Evolutionary conservation across 2,113 vertebrate species (phyloP).

Genomic region (Gorilla gorilla): DNA sequence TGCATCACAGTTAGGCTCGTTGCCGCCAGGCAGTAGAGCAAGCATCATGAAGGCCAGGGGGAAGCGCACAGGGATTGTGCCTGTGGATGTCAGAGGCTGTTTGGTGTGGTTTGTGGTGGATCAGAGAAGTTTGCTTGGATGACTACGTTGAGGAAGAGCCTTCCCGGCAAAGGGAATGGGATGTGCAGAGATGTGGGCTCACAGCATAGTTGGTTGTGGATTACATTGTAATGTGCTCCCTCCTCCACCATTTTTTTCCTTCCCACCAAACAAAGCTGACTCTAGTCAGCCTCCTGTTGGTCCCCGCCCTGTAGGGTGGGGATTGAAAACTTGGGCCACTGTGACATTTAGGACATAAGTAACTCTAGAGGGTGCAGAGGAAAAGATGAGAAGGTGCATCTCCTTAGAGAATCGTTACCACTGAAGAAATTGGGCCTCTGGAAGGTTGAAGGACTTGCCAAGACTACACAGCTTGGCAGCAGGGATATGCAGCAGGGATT

Average conservation of each 20-base stretch:
- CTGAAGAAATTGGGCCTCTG: not conserved
- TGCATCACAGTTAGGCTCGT: not conserved
- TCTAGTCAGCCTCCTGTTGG: not conserved
- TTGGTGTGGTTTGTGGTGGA: not conserved
- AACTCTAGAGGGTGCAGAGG: not conserved
- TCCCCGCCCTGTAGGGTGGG: not conserved
- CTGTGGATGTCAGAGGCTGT: not conserved
- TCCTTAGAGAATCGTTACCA: not conserved
- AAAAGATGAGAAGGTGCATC: not conserved
- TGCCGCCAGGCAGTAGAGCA: no score
- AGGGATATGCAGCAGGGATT: not conserved
- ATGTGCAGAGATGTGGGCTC: not conserved
- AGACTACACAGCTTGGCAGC: not conserved
- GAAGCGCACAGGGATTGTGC: not conserved
- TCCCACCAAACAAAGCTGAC: not conserved
- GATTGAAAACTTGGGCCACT: not conserved
- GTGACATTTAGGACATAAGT: not conserved
- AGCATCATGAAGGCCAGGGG: not conserved
- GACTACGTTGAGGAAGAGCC: not conserved
- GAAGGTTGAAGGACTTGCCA: not conserved
- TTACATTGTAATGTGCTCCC: not conserved
- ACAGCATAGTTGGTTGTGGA: fast-evolving
- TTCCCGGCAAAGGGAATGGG: not conserved
- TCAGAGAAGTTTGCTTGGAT: not conserved
- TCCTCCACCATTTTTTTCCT: not conserved